Percentiles rank a stretch among this genome's conserved stretches.
phyloP scores from a whole-genome alignment of 2,888 invertebrate genomes.

The Alviniconcha strummeri region DNA sequence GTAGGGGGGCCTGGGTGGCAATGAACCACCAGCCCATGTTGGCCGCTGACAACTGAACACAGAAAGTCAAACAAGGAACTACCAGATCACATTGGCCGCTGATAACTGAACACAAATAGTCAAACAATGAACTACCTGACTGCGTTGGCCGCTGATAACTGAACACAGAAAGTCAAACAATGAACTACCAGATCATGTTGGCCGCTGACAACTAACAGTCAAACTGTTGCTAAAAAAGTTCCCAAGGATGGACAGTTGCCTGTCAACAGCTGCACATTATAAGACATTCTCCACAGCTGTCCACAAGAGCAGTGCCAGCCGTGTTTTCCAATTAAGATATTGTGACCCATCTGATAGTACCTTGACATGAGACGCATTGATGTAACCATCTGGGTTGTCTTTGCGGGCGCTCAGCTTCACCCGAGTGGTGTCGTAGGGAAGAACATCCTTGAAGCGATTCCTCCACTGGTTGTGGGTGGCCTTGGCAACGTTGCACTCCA shows the following conservation, averaged over 20 bases:
- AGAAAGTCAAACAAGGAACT: neutral
- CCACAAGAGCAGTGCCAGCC: no score
- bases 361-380: conserved; percentile 93
- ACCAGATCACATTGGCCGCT: no score
- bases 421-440: conserved; percentile 93
- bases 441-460: conserved; percentile 82
- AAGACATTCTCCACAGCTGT: no score
- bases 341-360: conserved; percentile 73
- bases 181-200: no score
- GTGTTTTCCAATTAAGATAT: no score
- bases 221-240: no score
- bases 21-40: conserved; percentile 88
- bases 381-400: conserved; percentile 90
- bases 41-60: conserved; percentile 85
- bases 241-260: no score
- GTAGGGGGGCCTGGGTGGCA: conserved; percentile 83
- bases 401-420: conserved; percentile 88
- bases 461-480: conserved; percentile 80
- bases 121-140: conserved; percentile 87
- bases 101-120: no score
- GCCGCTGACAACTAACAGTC: no score
- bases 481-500: conserved; percentile 77
- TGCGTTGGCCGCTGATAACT: conserved; percentile 87
- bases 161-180: conserved; percentile 37
- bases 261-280: no score